phyloP scores from a whole-genome alignment of 2,888 invertebrate genomes.

The Mimas tiliae region DNA sequence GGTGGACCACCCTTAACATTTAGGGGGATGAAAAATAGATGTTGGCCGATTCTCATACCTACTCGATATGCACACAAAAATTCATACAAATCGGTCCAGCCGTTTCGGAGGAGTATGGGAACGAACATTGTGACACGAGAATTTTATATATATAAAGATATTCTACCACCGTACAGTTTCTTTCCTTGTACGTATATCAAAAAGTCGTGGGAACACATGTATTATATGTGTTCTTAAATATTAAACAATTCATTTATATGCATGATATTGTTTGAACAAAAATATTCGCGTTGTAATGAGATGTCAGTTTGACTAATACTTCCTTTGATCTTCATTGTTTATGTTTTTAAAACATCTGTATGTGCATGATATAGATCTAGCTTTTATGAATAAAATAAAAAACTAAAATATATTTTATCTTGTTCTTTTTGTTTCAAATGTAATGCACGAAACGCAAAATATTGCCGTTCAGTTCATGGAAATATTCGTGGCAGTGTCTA shows the following conservation, averaged over 20 bases:
- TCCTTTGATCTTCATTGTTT: constrained; percentile 2
- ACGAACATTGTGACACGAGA: no score
- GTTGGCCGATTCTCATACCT: no score
- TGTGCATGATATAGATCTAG: background rate
- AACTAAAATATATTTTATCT: background rate
- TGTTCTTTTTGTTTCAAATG: constrained; percentile 26
- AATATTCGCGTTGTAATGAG: constrained; percentile 10
- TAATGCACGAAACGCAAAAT: constrained; percentile 29
- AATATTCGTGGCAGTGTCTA: constrained; percentile 29
- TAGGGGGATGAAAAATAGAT: no score
- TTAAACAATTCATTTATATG: constrained; percentile 19
- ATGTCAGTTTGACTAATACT: constrained; percentile 12
- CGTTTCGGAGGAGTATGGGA: no score
- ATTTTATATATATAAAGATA: no score
- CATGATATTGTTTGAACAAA: constrained; percentile 12
- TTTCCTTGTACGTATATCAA: background rate
- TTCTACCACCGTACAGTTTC: background rate
- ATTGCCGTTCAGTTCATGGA: constrained; percentile 33
- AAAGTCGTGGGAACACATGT: constrained; percentile 6
- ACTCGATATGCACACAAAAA: no score
- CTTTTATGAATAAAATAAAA: background rate
- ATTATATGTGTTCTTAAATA: background rate
- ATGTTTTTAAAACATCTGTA: background rate
- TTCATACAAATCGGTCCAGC: no score
- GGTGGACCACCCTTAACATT: no score